Conservation (phyloP, 2,888 invertebrate species). For the Phymatocera aterrima region DNA sequence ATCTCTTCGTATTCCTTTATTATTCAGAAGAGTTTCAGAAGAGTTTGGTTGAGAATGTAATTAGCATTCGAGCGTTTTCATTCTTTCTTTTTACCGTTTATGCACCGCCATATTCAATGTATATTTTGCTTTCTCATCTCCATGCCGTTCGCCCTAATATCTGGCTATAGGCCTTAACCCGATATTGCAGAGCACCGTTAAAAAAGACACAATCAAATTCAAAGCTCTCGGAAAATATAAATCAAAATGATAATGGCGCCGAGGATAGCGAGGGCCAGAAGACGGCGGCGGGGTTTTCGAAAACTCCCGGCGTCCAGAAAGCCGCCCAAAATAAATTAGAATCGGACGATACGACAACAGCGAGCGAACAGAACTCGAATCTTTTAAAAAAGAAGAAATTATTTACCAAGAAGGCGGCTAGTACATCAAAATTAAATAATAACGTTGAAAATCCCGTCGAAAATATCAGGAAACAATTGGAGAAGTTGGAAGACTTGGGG, state of each 20-base stretch:
- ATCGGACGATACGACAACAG: conserved; percentile 72
- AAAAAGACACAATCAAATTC: conserved; percentile 69
- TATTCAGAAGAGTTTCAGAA: background rate
- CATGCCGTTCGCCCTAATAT: conserved; percentile 73
- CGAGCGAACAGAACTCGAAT: conserved; percentile 70
- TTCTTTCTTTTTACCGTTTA: background rate
- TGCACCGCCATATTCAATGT: conserved; percentile 35
- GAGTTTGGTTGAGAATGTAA: background rate
- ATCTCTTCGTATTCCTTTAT: background rate
- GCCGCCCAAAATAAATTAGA: conserved; percentile 63
- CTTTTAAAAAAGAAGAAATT: conserved; percentile 61
- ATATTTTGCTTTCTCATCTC: conserved; percentile 63
- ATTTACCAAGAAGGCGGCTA: conserved; percentile 71
- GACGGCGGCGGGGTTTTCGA: conserved; percentile 58
- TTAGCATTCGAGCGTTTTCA: background rate
- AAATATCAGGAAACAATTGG: conserved; percentile 86
- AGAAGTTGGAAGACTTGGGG: conserved; percentile 88
- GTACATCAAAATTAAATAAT: conserved; percentile 68
- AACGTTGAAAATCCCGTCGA: conserved; percentile 80
- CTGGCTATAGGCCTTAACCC: conserved; percentile 75
- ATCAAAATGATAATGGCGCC: conserved; percentile 52
- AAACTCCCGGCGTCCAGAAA: conserved; percentile 53
- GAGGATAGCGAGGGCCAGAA: conserved; percentile 58
- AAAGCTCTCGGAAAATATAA: conserved; percentile 61
- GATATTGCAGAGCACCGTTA: conserved; percentile 72